These are phyloP conservation scores for Paguma larvata DNA, from an alignment of 2,797 vertebrate genomes.

Conservation along the genomic window DNA sequence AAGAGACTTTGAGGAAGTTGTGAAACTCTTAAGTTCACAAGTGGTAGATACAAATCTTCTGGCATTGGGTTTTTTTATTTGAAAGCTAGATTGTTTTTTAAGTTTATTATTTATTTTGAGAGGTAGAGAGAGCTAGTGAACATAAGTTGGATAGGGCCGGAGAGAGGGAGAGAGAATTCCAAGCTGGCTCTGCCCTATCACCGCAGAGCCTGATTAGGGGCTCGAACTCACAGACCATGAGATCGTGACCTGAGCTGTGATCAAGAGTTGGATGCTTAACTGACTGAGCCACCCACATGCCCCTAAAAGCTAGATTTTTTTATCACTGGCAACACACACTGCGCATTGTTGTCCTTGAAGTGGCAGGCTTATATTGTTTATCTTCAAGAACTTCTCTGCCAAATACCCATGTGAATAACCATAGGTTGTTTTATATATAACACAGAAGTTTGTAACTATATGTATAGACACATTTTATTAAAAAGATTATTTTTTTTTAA, in stretches of 20 bases:
- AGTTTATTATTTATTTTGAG: too few relatives aligned
- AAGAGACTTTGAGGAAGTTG: not conserved
- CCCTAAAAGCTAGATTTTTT: not conserved
- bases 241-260: too few relatives aligned
- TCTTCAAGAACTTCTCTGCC: conserved; percentile 6
- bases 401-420: not conserved
- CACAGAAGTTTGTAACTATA: not conserved
- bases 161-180: too few relatives aligned
- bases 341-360: not conserved
- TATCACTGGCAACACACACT: not conserved
- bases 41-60: not conserved
- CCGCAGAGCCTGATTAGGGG: too few relatives aligned
- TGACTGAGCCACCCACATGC: too few relatives aligned
- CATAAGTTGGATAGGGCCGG: too few relatives aligned
- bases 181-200: too few relatives aligned
- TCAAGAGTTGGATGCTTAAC: too few relatives aligned
- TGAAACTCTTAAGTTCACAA: not conserved
- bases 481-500: not conserved
- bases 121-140: too few relatives aligned
- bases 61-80: not conserved
- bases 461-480: not conserved
- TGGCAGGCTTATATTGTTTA: not conserved
- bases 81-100: not conserved
- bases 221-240: too few relatives aligned
- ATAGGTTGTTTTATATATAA: not conserved